phyloP scores from a whole-genome alignment of 2,888 invertebrate species.

The Cheilosia soror region DNA sequence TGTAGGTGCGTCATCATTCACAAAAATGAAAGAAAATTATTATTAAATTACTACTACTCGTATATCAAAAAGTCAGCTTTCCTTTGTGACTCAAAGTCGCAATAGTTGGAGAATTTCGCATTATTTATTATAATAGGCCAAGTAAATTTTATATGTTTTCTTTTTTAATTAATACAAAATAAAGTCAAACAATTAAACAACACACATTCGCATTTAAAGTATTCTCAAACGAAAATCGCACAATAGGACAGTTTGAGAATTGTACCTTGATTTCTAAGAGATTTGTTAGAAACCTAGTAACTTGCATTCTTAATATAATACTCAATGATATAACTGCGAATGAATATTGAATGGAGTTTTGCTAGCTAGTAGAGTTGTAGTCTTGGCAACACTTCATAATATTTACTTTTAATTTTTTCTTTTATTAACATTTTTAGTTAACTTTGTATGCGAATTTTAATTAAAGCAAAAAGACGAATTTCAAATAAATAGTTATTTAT shows the following conservation, averaged over 20 bases:
- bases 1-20: conserved; percentile 49
- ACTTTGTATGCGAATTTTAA: conserved; percentile 39
- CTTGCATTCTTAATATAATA: conserved; percentile 50
- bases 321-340: conserved; percentile 31
- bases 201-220: conserved; percentile 52
- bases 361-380: conserved; percentile 1
- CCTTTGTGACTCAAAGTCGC: conserved; percentile 31
- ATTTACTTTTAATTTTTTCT: conserved; percentile 21
- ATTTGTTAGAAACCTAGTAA: conserved; percentile 22
- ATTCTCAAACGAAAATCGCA: conserved; percentile 50
- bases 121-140: conserved; percentile 52
- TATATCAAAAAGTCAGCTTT: conserved; percentile 46
- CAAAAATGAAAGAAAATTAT: conserved; percentile 40
- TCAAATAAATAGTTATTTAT: conserved; percentile 67
- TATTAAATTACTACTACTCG: conserved; percentile 34
- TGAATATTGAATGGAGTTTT: conserved; percentile 13
- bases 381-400: not conserved
- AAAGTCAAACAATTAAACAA: conserved; percentile 48
- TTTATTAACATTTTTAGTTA: conserved; percentile 25
- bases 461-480: conserved; percentile 60
- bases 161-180: conserved; percentile 53
- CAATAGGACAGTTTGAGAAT: conserved; percentile 27
- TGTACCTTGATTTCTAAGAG: conserved; percentile 19
- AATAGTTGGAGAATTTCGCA: conserved; percentile 41
- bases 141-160: conserved; percentile 41